These are phyloP conservation scores for Pachymerium ferrugineum DNA, from an alignment of 2,888 invertebrate genomes.

Conservation along the genomic window DNA sequence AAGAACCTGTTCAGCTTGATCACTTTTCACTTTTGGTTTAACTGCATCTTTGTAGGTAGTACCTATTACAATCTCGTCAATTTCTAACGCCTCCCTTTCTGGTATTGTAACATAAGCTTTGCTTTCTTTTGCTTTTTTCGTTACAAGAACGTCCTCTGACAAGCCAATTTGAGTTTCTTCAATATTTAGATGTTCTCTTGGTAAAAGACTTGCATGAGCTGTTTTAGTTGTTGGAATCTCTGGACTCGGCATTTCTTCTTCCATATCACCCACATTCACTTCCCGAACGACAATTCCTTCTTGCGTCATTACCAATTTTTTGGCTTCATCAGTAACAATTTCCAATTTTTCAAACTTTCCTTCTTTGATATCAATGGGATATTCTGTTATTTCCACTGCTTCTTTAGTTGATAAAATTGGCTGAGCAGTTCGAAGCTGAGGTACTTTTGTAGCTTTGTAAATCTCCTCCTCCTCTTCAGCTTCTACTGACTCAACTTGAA, in stretches of 20 bases:
- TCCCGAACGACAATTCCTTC: conserved; percentile 36
- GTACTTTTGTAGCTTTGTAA: conserved; percentile 30
- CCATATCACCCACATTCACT: conserved; percentile 36
- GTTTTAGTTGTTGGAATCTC: conserved; percentile 15
- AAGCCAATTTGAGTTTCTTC: conserved; percentile 34
- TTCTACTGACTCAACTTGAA: conserved; percentile 29
- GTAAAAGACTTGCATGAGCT: conserved; percentile 33
- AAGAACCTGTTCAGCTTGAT: conserved; percentile 4
- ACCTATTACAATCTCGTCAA: conserved; percentile 23
- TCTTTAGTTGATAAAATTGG: conserved; percentile 46
- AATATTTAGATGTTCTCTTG: conserved; percentile 36
- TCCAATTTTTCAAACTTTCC: conserved; percentile 31
- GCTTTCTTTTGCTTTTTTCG: conserved; percentile 14
- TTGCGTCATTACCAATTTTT: conserved; percentile 32
- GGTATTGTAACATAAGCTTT: not conserved
- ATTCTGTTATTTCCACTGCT: conserved; percentile 45
- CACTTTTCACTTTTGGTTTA: not conserved
- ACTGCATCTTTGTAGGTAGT: not conserved
- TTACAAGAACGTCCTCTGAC: conserved; percentile 37
- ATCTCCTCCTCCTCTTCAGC: conserved; percentile 31
- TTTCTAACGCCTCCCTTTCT: conserved; percentile 17
- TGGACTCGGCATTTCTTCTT: conserved; percentile 33
- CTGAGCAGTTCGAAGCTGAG: conserved; percentile 49
- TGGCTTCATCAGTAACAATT: conserved; percentile 30
- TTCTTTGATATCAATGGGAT: conserved; percentile 42